These are phyloP conservation scores for Mastigias papua DNA, from an alignment of 30 jellyfish, hydroid and myxozoan species.

Conservation along the genomic window DNA sequence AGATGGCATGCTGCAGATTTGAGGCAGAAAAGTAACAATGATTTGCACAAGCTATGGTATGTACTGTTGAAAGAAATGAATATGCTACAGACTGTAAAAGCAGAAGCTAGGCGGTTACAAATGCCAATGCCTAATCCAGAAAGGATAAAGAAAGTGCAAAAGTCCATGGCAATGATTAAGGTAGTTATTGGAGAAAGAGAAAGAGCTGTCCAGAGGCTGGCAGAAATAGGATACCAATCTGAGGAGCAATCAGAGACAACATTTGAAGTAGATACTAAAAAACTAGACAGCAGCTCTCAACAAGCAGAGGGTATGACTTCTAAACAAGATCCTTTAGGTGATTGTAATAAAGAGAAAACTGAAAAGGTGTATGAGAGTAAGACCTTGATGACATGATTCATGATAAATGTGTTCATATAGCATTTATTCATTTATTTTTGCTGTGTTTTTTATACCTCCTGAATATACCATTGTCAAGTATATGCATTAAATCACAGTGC, in stretches of 20 bases:
- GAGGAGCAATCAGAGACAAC: conserved; percentile 17
- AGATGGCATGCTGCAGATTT: conserved; percentile 93
- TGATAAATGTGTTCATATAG: too few relatives aligned
- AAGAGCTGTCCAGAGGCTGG: conserved; percentile 70
- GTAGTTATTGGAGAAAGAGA: conserved; percentile 83
- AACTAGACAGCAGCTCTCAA: not conserved
- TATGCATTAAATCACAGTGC: too few relatives aligned
- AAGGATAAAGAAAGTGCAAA: conserved; percentile 79
- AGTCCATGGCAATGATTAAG: conserved; percentile 84
- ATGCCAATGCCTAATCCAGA: conserved; percentile 97
- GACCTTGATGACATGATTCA: not conserved
- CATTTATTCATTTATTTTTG: too few relatives aligned
- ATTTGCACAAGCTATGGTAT: conserved; percentile 97
- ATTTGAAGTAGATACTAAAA: not conserved
- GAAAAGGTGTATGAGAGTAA: not conserved
- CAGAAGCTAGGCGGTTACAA: conserved; percentile 89
- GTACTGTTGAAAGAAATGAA: conserved; percentile 92
- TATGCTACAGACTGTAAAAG: conserved; percentile 92
- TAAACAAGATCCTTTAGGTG: not conserved
- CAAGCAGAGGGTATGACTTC: not conserved
- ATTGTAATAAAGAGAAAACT: not conserved
- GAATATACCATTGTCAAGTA: too few relatives aligned
- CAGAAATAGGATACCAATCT: conserved; percentile 62
- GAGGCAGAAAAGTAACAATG: conserved; percentile 87
- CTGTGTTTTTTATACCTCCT: not conserved